Conservation (phyloP, 1,140 invertebrate species). For the Vollenhovia emeryi region DNA sequence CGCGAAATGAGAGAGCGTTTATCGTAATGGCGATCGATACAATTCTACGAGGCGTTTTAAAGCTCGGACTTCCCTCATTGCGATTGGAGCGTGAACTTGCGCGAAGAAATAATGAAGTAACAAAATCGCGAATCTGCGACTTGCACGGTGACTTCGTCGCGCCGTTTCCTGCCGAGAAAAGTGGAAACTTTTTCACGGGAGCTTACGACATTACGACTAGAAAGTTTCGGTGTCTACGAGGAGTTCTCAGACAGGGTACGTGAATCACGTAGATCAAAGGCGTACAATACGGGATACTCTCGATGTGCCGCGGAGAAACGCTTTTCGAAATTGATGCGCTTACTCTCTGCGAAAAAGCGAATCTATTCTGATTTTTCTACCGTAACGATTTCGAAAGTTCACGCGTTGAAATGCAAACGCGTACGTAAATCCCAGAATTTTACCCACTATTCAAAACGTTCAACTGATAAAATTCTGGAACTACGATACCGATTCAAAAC, state of each 20-base stretch:
- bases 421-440: neutral
- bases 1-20: neutral
- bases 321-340: conserved; percentile 14
- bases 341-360: neutral
- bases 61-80: conserved; percentile 33
- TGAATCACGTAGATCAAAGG: conserved; percentile 66
- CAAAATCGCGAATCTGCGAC: conserved; percentile 70
- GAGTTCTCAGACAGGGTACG: conserved; percentile 58
- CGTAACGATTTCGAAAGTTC: neutral
- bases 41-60: conserved; percentile 44
- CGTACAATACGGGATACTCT: conserved; percentile 9
- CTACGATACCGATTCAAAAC: conserved; percentile 1
- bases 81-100: conserved; percentile 60
- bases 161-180: conserved; percentile 29
- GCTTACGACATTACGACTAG: conserved; percentile 67
- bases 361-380: conserved; percentile 15
- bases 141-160: conserved; percentile 60
- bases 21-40: neutral
- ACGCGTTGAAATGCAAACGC: neutral
- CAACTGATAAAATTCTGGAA: conserved; percentile 15
- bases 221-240: conserved; percentile 59
- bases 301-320: neutral
- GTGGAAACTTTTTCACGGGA: conserved; percentile 61
- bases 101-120: conserved; percentile 68
- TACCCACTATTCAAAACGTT: neutral